phyloP scores from a whole-genome alignment of 1,140 invertebrate species.

The Fopius arisanus region DNA sequence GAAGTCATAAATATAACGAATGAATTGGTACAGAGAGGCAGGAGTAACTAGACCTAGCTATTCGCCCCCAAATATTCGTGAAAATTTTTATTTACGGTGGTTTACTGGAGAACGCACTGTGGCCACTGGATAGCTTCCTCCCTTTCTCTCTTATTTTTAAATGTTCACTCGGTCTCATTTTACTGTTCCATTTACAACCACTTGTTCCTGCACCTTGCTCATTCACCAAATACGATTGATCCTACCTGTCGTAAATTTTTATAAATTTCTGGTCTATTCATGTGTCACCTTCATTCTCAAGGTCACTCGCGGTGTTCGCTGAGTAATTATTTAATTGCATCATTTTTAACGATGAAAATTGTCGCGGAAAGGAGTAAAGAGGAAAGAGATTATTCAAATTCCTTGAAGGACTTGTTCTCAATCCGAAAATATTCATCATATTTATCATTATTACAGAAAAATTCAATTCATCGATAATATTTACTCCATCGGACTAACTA shows the following conservation, averaged over 20 bases:
- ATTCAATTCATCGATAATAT: too few relatives aligned
- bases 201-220: conserved; percentile 1
- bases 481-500: too few relatives aligned
- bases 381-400: too few relatives aligned
- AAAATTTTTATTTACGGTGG: conserved; percentile 35
- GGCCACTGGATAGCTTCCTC: conserved; percentile 14
- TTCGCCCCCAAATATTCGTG: background rate
- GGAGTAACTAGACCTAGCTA: background rate
- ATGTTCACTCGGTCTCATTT: background rate
- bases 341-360: too few relatives aligned
- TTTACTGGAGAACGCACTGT: conserved; percentile 16
- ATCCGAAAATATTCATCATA: too few relatives aligned
- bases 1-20: conserved; percentile 31
- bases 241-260: conserved; percentile 42
- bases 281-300: conserved; percentile 20
- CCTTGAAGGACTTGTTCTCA: too few relatives aligned
- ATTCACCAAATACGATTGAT: background rate
- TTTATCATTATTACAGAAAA: too few relatives aligned
- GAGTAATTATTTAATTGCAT: too few relatives aligned
- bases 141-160: background rate
- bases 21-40: background rate
- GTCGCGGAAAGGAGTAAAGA: too few relatives aligned
- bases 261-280: background rate
- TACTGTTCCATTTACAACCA: background rate
- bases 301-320: conserved; percentile 40